Percentiles rank a stretch among this genome's conserved stretches.
phyloP scores from a whole-genome alignment of 2,113 vertebrate genomes.

The Solea solea region DNA sequence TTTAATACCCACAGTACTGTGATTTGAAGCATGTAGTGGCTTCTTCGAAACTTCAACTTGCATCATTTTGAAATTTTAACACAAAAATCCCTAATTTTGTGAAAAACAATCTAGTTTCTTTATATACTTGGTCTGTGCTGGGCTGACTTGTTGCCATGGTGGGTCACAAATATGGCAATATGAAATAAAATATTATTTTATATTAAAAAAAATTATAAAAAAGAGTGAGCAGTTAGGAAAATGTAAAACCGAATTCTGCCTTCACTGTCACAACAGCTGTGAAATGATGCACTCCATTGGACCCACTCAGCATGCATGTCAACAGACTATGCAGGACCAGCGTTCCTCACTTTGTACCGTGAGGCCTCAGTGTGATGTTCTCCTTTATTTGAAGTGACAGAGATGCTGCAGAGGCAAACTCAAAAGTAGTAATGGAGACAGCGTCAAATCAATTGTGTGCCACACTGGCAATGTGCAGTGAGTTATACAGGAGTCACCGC shows the following conservation, averaged over 20 bases:
- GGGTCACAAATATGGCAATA: too few relatives aligned
- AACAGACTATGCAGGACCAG: conserved; percentile 15
- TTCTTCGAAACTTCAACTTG: too few relatives aligned
- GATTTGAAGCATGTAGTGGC: too few relatives aligned
- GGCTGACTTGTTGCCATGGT: too few relatives aligned
- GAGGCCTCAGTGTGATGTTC: conserved; percentile 33
- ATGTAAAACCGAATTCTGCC: neutral
- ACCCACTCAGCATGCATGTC: conserved; percentile 39
- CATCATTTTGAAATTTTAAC: too few relatives aligned
- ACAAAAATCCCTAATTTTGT: too few relatives aligned
- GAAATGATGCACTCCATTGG: conserved; percentile 51
- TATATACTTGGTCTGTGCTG: too few relatives aligned
- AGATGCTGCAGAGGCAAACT: conserved; percentile 43
- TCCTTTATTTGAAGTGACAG: conserved; percentile 65
- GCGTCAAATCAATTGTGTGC: conserved; percentile 46
- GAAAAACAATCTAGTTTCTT: too few relatives aligned
- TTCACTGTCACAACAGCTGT: conserved; percentile 4
- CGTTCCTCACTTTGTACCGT: conserved; percentile 21
- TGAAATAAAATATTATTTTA: too few relatives aligned
- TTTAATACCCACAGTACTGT: too few relatives aligned
- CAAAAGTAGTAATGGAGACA: conserved; percentile 42
- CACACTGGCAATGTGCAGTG: conserved; percentile 27
- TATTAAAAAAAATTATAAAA: too few relatives aligned
- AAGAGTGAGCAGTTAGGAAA: too few relatives aligned
- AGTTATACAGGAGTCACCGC: conserved; percentile 20